These are phyloP conservation scores for Acanthosepion esculentum DNA, from an alignment of 2,888 invertebrate genomes.

Conservation along the genomic window DNA sequence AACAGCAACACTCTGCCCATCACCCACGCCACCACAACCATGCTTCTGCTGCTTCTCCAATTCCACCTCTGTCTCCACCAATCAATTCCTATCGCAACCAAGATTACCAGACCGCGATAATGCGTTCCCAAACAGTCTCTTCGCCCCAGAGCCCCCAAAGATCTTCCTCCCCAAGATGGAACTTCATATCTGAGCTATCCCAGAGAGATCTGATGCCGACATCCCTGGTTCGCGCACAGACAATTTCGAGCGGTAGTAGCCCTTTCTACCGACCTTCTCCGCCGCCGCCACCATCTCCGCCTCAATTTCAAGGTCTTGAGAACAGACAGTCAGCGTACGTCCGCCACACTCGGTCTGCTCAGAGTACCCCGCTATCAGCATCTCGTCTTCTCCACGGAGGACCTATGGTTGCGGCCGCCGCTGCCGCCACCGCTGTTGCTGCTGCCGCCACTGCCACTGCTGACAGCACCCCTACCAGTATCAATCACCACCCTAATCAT, in stretches of 20 bases:
- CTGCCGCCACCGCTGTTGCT: not conserved
- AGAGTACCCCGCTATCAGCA: slow-evolving; percentile 40
- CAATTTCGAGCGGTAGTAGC: not conserved
- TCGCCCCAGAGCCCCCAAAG: slow-evolving; percentile 25
- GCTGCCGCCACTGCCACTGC: not conserved
- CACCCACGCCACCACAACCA: slow-evolving; percentile 34
- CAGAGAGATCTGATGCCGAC: slow-evolving; percentile 14
- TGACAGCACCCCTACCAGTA: not conserved
- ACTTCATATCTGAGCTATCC: not conserved
- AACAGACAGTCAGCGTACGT: slow-evolving; percentile 25
- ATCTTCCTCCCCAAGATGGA: not conserved
- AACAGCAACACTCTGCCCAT: not conserved
- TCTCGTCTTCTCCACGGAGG: slow-evolving; percentile 34
- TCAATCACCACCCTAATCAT: not conserved
- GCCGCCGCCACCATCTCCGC: not conserved
- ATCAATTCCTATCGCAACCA: not conserved
- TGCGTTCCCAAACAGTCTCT: slow-evolving; percentile 36
- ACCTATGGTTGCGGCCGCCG: not conserved
- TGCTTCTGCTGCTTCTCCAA: not conserved
- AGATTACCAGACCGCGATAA: not conserved
- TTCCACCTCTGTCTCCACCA: not conserved
- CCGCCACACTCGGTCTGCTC: slow-evolving; percentile 2
- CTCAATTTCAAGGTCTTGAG: not conserved
- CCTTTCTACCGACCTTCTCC: not conserved
- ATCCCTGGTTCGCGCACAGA: not conserved